Evolutionary conservation across 2,797 vertebrate genomes (phyloP), one percentile per base, ranked within the genome.

Genomic region (Monodelphis domestica): DNA sequence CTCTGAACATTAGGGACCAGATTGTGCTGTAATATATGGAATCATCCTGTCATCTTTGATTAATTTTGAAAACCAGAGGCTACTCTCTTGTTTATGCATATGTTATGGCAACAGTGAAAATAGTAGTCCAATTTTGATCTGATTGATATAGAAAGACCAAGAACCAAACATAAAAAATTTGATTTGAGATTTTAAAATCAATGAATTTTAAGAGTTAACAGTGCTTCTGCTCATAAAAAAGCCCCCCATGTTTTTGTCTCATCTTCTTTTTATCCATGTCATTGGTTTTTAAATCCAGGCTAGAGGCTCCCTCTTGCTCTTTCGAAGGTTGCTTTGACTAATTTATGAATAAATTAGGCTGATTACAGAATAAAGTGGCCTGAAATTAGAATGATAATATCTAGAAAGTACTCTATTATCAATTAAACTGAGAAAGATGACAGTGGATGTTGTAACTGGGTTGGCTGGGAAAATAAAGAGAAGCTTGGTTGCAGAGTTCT

Each of bases 291-390:
- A 88, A 54, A 21, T 57, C 26, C 6, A 78, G 91, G 50, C 33
- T 11, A 53, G 51, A 54, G 56, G 3, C 54, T 51, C 54, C 1
- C 53, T 26, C 45, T 88, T 56, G 33, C 12, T 29, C 54, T 2
- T 54, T 50, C 3, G 2, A n/a, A 53, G 57, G 28, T 21, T 50
- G 15, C 38, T 91, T 26, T 33, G 91, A 21, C 54, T 2, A 54
- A 15, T 57, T 59, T 54, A 11, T 51, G 53, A 28, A 11, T 54
- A 29, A 15, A 54, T 2, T 45, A 3, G 2, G 21, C n/a, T 0
- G 21, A 2, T 1, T 2, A 28, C 26, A 4, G 6, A 33, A 29
- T 53, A 17, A 3, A 1, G 9, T 4, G 1, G 56, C 21, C 78
- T 12, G 10, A 29, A 55, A 54, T 88, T 33, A 12, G 3, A 10